phyloP scores from a whole-genome alignment of 2,797 vertebrate species.

The Chromobotia macracanthus region DNA sequence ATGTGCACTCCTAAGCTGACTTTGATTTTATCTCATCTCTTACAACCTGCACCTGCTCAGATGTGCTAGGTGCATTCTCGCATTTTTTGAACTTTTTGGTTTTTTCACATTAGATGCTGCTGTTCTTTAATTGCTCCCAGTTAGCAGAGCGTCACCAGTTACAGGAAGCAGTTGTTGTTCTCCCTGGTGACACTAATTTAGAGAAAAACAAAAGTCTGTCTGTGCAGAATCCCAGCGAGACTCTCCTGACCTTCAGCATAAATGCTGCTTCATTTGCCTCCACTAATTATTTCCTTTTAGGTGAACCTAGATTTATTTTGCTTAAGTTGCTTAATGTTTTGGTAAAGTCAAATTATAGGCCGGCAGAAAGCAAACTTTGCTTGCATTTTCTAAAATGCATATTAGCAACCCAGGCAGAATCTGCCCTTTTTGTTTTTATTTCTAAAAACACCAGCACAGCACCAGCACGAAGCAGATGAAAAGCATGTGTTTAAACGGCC shows the following conservation, averaged over 20 bases:
- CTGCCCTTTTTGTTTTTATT: not conserved
- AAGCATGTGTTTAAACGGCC: not conserved
- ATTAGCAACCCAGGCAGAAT: not conserved
- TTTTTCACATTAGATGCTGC: not conserved
- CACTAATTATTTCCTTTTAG: slow-evolving; percentile 32
- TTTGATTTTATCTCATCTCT: not conserved
- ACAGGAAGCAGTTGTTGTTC: slow-evolving; percentile 1
- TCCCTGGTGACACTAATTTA: slow-evolving; percentile 22
- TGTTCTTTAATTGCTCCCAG: slow-evolving; percentile 43
- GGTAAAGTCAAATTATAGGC: not conserved
- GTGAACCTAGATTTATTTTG: slow-evolving; percentile 4
- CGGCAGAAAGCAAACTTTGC: not conserved
- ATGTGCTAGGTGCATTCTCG: not conserved
- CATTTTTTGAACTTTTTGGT: not conserved
- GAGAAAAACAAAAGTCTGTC: slow-evolving; percentile 1
- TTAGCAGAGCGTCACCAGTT: slow-evolving; percentile 25
- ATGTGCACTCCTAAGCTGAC: not conserved
- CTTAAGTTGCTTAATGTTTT: not conserved
- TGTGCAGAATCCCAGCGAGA: not conserved
- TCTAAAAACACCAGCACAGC: no score
- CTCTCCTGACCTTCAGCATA: slow-evolving; percentile 2
- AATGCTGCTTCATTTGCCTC: not conserved
- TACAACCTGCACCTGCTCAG: not conserved
- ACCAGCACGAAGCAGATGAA: no score
- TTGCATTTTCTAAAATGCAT: not conserved